Evolutionary conservation across 1,140 invertebrate genomes (phyloP), one percentile per base, ranked within the genome.

Genomic region (Ctenoplectra terminalis): DNA sequence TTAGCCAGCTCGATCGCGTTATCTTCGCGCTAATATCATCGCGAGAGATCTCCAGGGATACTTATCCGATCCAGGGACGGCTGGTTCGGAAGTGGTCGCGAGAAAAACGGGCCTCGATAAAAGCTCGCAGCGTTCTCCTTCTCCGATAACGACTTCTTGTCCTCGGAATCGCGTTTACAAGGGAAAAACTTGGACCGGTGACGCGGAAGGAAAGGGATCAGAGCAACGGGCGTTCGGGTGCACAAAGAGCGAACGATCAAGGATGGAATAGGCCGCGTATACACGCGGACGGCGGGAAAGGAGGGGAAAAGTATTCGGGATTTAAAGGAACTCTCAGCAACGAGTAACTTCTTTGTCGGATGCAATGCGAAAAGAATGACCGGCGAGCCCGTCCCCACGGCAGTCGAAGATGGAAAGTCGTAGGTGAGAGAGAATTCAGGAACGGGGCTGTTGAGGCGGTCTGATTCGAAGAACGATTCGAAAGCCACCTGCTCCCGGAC

Each of bases 401-500:
- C 26, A 40, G n/a, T 67, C 23, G 20, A 58, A 58, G 73, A 86
- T 66, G 70, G 54, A 71, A 67, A 81, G 84, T 67, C 26, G 52
- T 54, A 79, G 74, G 85, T 50, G 73, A 70, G 69, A 75, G 48
- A 75, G 23, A 17, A n/a, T 15, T 11, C 3, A 9, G 60, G 75
- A 63, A 78, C 37, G 77, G 82, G 75, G 61, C 81, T 75, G 54
- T 60, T 60, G 84, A 82, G 82, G 70, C 72, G 72, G 78, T 87
- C 78, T 78, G 66, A 78, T 84, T 86, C 73, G 54, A 17, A 71
- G 67, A 71, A 85, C 78, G 86, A 85, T 76, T 85, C 67, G 81
- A 82, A 83, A 88, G 81, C 84, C 85, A 90, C 88, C 87, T 90
- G 86, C 88, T 84, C 86, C 79, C 74, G 8, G 86, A 90, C 89